These are phyloP conservation scores for Cryptotis parvus DNA, from an alignment of 2,113 vertebrate species.

Conservation along the genomic window DNA sequence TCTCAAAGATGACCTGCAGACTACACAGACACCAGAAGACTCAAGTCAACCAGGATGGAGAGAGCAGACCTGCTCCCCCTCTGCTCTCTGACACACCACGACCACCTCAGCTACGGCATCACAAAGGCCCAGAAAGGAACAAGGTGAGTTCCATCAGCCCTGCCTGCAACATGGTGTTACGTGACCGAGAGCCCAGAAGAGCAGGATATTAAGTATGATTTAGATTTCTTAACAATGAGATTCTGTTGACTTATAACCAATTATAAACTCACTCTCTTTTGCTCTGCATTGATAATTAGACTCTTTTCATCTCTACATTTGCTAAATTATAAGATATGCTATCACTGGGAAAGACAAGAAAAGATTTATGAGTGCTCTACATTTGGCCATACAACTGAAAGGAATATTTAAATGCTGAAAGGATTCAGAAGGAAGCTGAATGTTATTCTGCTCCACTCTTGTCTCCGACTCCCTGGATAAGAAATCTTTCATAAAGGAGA, in stretches of 20 bases:
- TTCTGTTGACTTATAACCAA: constrained; percentile 79
- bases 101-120: not conserved
- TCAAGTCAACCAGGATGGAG: fast-evolving
- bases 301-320: constrained; percentile 84
- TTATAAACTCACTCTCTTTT: constrained; percentile 74
- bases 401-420: constrained; percentile 53
- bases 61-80: not conserved
- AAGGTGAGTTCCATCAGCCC: constrained; percentile 49
- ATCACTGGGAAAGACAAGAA: constrained; percentile 60
- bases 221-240: constrained; percentile 81
- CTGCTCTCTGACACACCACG: not conserved
- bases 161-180: constrained; percentile 50
- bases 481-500: not conserved
- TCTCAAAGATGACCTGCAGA: not conserved
- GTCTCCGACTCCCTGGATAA: not conserved
- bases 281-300: constrained; percentile 80
- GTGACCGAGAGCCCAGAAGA: constrained; percentile 69
- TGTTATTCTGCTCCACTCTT: not conserved
- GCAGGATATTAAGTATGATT: constrained; percentile 79
- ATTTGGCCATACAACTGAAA: not conserved
- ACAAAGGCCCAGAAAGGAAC: constrained; percentile 68
- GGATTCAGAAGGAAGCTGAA: constrained; percentile 21
- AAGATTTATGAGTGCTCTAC: constrained; percentile 68
- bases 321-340: constrained; percentile 76
- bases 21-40: not conserved